Evolutionary conservation across 1,140 invertebrate species (phyloP).

Genomic region (Hypothenemus hampei): DNA sequence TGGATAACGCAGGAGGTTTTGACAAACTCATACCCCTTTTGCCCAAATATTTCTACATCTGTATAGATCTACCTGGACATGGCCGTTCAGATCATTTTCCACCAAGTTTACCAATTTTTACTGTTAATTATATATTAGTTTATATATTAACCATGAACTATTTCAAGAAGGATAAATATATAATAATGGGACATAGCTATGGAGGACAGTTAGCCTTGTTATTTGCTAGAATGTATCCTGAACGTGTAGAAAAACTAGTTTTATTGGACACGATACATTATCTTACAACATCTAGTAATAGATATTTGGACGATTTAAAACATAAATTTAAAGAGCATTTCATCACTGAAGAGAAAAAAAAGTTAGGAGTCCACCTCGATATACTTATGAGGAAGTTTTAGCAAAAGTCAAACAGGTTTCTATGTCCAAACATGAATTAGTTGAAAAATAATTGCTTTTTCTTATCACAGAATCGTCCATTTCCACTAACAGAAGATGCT

Average conservation of each 20-base stretch:
- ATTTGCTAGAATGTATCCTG: constrained; percentile 50
- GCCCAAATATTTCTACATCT: constrained; percentile 57
- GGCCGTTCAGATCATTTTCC: constrained; percentile 61
- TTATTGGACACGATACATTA: constrained; percentile 50
- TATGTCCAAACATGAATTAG: too few relatives aligned
- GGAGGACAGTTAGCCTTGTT: constrained; percentile 49
- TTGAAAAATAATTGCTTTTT: constrained; percentile 1
- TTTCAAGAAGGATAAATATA: constrained; percentile 48
- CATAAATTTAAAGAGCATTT: constrained; percentile 36
- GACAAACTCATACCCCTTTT: constrained; percentile 57
- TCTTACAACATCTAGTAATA: constrained; percentile 31
- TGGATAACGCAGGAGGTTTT: constrained; percentile 64
- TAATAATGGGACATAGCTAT: constrained; percentile 56
- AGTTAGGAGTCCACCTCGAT: constrained; percentile 36
- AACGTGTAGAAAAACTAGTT: constrained; percentile 50
- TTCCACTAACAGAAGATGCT: constrained; percentile 39
- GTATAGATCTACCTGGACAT: constrained; percentile 66
- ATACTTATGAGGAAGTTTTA: constrained; percentile 52
- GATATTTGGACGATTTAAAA: constrained; percentile 37
- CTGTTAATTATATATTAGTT: constrained; percentile 47
- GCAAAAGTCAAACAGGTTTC: too few relatives aligned
- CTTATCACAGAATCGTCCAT: constrained; percentile 6
- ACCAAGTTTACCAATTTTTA: constrained; percentile 47
- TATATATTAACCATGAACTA: constrained; percentile 52
- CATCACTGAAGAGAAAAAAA: constrained; percentile 37